phyloP scores from a whole-genome alignment of 2,797 vertebrate genomes.

The Hozukius guyotensis region DNA sequence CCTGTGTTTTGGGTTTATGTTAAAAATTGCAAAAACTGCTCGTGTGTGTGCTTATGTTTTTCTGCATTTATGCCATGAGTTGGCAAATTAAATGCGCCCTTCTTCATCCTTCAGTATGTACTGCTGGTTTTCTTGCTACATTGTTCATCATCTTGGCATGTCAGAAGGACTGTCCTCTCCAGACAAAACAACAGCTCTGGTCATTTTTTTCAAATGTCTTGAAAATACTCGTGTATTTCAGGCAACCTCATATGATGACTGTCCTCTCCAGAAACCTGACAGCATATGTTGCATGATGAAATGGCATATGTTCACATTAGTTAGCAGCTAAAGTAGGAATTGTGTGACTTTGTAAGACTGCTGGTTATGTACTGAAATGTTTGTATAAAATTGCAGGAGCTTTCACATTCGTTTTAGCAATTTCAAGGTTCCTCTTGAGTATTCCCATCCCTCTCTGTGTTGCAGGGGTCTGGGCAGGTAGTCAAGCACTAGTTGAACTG shows the following conservation, averaged over 20 bases:
- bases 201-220: background rate
- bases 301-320: background rate
- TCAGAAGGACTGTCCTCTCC: background rate
- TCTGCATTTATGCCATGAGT: background rate
- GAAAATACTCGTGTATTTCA: background rate
- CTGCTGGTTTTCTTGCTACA: background rate
- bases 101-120: background rate
- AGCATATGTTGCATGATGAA: background rate
- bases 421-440: background rate
- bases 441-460: background rate
- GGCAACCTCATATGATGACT: background rate
- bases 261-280: background rate
- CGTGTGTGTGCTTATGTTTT: background rate
- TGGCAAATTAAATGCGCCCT: background rate
- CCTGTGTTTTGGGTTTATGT: background rate
- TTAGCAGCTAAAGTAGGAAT: background rate
- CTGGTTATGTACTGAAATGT: background rate
- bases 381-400: background rate
- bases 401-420: background rate
- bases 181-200: background rate
- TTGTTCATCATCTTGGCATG: background rate
- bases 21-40: background rate
- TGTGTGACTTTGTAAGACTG: background rate
- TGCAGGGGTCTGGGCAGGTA: background rate
- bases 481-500: slow-evolving; percentile 14